Evolutionary conservation across 2,113 vertebrate species (phyloP), one percentile per base, ranked within the genome.

Genomic region (Nothoprocta perdicaria): DNA sequence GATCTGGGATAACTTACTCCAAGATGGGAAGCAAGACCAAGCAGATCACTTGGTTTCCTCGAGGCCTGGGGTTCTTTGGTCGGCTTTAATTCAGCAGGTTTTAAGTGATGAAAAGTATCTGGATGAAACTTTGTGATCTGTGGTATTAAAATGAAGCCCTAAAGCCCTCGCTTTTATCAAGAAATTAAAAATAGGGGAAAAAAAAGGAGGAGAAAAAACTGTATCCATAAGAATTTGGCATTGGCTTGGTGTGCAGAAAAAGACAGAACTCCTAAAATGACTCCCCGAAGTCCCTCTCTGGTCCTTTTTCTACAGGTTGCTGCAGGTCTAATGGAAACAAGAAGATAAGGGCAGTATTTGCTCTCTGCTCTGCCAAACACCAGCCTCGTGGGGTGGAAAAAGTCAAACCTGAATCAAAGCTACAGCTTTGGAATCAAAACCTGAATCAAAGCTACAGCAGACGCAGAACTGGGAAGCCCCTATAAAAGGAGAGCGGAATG

Each of bases 181-280:
- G 82, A 72, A 86, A 31, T 53, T 61, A 52, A n/a, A 71, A 90
- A 81, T 29, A 27, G 52, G 13, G 17, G 2, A 10, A 60, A n/a
- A n/a, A 24, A 18, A 48, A 61, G 27, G 14, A n/a, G 19, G 3
- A 0, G 1, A 15, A 21, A 22, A 21, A 10, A 46, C 11, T 22
- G 23, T 6, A n/a, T 27, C 62, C 33, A 4, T 8, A 79, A n/a
- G 8, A 8, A 4, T 12, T 3, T 6, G 19, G 24, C 0, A 2
- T 22, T 5, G 19, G 24, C 27, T 14, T 26, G 19, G 12, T 10
- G 62, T 4, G 14, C 27, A 29, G 53, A 55, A 55, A 55, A 55
- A 55, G 53, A 8, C 9, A 29, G 14, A 55, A 15, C 53, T 53
- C 13, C 52, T 55, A 55, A 55, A 29, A 55, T 29, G 14, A 38